These are phyloP conservation scores for Catajapyx aquilonaris DNA, from an alignment of 1,140 invertebrate species.

Conservation along the genomic window DNA sequence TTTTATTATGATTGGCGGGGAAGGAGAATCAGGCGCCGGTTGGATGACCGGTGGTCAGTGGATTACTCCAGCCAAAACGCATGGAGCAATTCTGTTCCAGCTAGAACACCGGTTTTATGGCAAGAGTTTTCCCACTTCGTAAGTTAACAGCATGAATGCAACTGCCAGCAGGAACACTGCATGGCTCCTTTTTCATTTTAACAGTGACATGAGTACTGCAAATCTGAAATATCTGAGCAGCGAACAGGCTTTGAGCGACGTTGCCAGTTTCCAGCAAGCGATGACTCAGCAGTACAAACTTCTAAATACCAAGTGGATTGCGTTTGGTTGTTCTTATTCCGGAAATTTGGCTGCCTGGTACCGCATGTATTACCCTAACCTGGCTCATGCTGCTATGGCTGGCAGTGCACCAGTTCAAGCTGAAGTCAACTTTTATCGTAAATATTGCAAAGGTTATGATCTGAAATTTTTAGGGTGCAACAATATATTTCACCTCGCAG, in stretches of 20 bases:
- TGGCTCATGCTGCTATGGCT: conserved; percentile 26
- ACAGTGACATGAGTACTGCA: conserved; percentile 21
- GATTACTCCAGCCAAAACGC: conserved; percentile 20
- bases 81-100: conserved; percentile 25
- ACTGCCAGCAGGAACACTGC: too few relatives aligned
- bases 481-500: too few relatives aligned
- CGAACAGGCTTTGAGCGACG: conserved; percentile 29
- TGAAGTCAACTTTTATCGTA: conserved; percentile 20
- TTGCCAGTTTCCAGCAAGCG: conserved; percentile 24
- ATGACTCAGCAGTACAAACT: conserved; percentile 19
- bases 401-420: conserved; percentile 25
- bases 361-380: conserved; percentile 31
- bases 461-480: too few relatives aligned
- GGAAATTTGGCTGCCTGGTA: conserved; percentile 31
- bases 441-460: too few relatives aligned
- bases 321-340: conserved; percentile 34
- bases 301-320: conserved; percentile 25
- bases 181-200: too few relatives aligned
- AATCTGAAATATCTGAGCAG: conserved; percentile 25
- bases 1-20: conserved; percentile 25
- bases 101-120: conserved; percentile 37
- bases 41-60: conserved; percentile 28
- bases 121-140: conserved; percentile 28
- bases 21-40: conserved; percentile 23
- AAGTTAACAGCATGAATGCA: too few relatives aligned